These are phyloP conservation scores for Sapayoa aenigma DNA, from an alignment of 2,113 vertebrate species.

Conservation along the genomic window DNA sequence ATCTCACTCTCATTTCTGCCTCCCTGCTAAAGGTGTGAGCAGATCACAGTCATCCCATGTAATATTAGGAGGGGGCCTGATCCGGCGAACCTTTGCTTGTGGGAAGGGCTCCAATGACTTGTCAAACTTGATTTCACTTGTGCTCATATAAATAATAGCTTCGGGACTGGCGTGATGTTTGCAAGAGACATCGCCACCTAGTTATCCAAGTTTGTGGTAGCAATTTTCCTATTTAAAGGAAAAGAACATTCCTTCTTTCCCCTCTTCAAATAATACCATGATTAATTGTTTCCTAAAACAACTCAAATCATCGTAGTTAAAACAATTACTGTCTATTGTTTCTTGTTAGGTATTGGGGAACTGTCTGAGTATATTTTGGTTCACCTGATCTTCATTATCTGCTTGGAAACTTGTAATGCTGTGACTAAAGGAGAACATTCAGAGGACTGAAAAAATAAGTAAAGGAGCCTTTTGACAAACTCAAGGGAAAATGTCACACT, in stretches of 20 bases:
- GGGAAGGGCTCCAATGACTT: neutral
- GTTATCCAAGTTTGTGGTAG: neutral
- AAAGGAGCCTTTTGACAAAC: neutral
- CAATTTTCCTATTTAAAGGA: neutral
- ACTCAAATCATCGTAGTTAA: neutral
- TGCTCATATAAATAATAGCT: neutral
- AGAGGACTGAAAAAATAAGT: neutral
- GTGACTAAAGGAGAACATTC: neutral
- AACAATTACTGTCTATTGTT: neutral
- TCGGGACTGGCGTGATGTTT: neutral
- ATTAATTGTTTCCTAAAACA: neutral
- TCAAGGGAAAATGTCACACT: neutral
- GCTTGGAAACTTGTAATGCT: neutral
- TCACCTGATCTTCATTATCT: neutral
- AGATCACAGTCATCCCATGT: conserved; percentile 12
- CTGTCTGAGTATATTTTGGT: neutral
- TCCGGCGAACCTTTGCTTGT: neutral
- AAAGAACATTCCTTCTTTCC: neutral
- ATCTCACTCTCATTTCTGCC: conserved; percentile 6
- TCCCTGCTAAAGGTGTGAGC: conserved; percentile 42
- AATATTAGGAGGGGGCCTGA: neutral
- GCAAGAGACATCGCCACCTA: neutral
- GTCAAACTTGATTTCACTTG: neutral
- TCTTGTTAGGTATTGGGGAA: neutral
- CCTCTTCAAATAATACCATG: neutral